A percentile compares a stretch with the other conserved stretches of the same genome.
Evolutionary conservation across 1,140 invertebrate species (phyloP).

Genomic region (Gonioctena quinquepunctata): DNA sequence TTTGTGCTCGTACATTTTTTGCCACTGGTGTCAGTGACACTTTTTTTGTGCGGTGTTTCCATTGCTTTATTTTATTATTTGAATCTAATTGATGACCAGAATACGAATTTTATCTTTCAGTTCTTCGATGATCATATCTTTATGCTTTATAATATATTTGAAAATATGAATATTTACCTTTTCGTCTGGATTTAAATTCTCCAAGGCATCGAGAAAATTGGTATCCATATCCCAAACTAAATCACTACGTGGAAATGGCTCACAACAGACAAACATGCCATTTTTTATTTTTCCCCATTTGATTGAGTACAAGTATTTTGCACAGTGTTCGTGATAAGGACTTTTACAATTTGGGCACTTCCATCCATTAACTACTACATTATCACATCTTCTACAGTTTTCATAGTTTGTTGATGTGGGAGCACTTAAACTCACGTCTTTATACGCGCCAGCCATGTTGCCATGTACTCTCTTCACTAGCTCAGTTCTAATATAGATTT

Average conservation of each 20-base stretch:
- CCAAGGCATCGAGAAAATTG: not conserved
- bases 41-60: not conserved
- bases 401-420: not conserved
- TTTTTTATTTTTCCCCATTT: not conserved
- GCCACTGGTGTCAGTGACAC: not conserved
- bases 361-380: not conserved
- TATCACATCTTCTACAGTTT: not conserved
- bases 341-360: not conserved
- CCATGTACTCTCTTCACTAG: no score
- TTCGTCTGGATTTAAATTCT: not conserved
- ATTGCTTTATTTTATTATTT: no score
- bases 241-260: not conserved
- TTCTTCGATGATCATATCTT: not conserved
- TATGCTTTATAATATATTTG: no score
- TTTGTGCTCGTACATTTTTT: not conserved
- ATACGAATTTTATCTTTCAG: not conserved
- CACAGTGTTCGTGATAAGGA: not conserved
- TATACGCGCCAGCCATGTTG: no score
- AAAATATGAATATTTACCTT: not conserved
- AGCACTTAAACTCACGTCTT: no score
- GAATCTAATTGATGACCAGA: not conserved
- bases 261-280: not conserved
- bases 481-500: no score
- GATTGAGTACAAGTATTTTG: not conserved
- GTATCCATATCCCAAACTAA: not conserved